phyloP scores from a whole-genome alignment of 2,888 invertebrate genomes.

The Nomada hirtipes region DNA sequence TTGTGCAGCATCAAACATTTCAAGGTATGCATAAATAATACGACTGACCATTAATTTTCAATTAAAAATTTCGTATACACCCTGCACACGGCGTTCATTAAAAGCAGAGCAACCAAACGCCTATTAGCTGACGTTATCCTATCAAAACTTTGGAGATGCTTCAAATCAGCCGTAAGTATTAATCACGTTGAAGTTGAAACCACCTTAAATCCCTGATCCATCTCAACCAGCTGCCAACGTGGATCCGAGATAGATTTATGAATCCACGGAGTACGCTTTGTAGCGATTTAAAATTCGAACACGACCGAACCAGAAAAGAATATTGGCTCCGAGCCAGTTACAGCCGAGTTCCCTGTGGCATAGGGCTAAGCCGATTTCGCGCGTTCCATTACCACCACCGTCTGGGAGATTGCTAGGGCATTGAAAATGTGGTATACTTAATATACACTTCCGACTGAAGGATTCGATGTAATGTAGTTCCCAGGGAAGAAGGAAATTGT shows the following conservation, averaged over 20 bases:
- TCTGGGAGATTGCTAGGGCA: not conserved
- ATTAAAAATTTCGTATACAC: not conserved
- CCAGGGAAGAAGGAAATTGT: too few relatives aligned
- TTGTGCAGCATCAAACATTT: too few relatives aligned
- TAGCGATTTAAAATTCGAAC: constrained; percentile 22
- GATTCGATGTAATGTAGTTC: too few relatives aligned
- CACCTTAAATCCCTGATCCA: not conserved
- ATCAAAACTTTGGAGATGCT: not conserved
- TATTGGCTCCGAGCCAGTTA: constrained; percentile 7
- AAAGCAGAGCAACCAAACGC: not conserved
- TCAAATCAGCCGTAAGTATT: constrained; percentile 3
- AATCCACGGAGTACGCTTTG: not conserved
- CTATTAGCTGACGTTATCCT: not conserved
- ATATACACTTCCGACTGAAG: not conserved
- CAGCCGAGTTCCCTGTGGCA: not conserved
- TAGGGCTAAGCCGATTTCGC: not conserved
- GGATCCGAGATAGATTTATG: constrained; percentile 12
- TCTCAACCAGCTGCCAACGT: not conserved
- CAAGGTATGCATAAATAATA: too few relatives aligned
- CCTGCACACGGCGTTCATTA: not conserved
- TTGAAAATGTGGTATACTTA: not conserved
- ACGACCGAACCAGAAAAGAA: not conserved
- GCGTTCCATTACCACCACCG: not conserved
- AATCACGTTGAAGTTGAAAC: constrained; percentile 2
- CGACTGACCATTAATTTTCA: too few relatives aligned